Evolutionary conservation across 2,888 invertebrate species (phyloP).

Genomic region (Parelbella ahira): DNA sequence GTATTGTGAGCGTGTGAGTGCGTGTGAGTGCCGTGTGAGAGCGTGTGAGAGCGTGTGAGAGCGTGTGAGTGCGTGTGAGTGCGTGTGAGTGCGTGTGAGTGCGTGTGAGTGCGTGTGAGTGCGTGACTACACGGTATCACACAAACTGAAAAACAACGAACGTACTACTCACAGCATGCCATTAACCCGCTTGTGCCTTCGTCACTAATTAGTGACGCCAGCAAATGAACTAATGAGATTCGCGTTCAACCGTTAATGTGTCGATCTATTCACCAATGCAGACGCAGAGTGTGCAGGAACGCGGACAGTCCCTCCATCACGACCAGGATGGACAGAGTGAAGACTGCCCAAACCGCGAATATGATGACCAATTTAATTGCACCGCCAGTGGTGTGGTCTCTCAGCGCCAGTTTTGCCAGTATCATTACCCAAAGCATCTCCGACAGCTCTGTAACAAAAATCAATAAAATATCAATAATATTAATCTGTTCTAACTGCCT

Average conservation of each 20-base stretch:
- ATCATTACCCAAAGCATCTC: conserved; percentile 90
- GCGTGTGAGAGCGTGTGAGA: too few species aligned
- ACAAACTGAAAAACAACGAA: too few species aligned
- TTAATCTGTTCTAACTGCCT: too few species aligned
- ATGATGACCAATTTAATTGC: conserved; percentile 77
- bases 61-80: too few species aligned
- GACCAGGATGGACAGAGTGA: conserved; percentile 89
- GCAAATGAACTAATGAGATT: conserved; percentile 3
- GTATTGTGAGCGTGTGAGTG: too few species aligned
- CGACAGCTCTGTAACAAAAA: conserved; percentile 83
- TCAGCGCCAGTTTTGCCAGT: conserved; percentile 71
- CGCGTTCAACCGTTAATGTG: background rate
- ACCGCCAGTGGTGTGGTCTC: conserved; percentile 46
- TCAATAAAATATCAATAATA: too few species aligned
- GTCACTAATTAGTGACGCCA: conserved; percentile 10
- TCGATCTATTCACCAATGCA: conserved; percentile 85
- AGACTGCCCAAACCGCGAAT: conserved; percentile 87
- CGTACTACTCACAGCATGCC: too few species aligned
- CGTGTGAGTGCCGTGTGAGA: too few species aligned
- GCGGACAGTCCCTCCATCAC: conserved; percentile 95
- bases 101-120: too few species aligned
- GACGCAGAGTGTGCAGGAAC: conserved; percentile 91
- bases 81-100: too few species aligned
- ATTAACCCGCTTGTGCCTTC: too few species aligned
- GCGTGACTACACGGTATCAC: too few species aligned